These are phyloP conservation scores for Agrotis ipsilon DNA, from an alignment of 2,888 invertebrate species.

Conservation along the genomic window DNA sequence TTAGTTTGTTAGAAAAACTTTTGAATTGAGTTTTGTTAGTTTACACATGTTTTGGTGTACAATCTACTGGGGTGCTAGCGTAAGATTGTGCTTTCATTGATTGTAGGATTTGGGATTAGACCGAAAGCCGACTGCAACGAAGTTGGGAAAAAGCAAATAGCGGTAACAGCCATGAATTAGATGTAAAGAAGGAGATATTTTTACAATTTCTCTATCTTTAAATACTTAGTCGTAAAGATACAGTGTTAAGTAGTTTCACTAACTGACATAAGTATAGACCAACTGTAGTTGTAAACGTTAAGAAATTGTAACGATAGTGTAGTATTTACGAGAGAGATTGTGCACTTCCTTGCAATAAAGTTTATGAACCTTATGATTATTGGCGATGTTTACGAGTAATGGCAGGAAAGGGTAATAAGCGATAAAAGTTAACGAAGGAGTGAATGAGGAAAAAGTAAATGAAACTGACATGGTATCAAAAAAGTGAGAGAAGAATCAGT, in stretches of 20 bases:
- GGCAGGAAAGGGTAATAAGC: constrained; percentile 39
- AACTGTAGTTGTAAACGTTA: constrained; percentile 7
- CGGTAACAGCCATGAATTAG: no score
- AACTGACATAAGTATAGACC: background rate
- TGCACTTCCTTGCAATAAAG: constrained; percentile 48
- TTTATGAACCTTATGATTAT: constrained; percentile 44
- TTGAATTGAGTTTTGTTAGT: constrained; percentile 12
- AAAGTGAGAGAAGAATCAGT: background rate
- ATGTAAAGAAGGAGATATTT: no score
- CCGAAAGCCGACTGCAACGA: no score
- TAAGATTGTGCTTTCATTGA: background rate
- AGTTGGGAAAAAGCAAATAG: no score
- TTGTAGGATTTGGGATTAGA: background rate
- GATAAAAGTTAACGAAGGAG: constrained; percentile 5
- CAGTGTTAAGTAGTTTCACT: background rate
- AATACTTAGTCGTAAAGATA: no score
- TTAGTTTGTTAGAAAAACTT: constrained; percentile 19
- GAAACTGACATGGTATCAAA: background rate
- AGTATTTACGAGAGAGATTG: constrained; percentile 38
- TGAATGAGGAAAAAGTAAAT: constrained; percentile 1
- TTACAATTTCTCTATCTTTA: no score
- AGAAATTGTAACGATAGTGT: constrained; percentile 6
- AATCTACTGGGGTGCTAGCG: background rate
- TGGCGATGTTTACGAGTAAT: constrained; percentile 22
- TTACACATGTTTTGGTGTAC: constrained; percentile 5